These are phyloP conservation scores for Trachemys scripta DNA, from an alignment of 2,113 vertebrate genomes.

Conservation along the genomic window DNA sequence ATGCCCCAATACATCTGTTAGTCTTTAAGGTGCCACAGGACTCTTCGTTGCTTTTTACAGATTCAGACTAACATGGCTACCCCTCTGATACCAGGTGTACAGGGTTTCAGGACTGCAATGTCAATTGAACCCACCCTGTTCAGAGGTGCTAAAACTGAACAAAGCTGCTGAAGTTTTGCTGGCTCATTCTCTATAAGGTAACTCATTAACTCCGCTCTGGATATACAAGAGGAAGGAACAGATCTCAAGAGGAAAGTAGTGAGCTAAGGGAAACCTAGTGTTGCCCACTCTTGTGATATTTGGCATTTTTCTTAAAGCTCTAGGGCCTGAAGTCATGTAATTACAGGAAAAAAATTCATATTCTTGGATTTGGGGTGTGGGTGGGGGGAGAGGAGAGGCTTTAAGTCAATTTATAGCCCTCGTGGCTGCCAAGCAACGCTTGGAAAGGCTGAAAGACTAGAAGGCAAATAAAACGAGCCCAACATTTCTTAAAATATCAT, in stretches of 20 bases:
- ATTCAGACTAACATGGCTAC: too few species aligned
- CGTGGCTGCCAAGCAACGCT: slow-evolving; percentile 38
- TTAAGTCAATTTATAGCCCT: neutral
- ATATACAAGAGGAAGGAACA: neutral
- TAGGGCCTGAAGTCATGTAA: neutral
- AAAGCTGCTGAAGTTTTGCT: neutral
- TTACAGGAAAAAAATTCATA: slow-evolving; percentile 22
- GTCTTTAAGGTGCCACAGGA: too few species aligned
- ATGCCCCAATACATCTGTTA: too few species aligned
- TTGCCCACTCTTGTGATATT: neutral
- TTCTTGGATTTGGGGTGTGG: neutral
- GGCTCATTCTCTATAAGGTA: neutral
- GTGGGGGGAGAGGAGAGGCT: neutral
- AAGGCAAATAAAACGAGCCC: slow-evolving; percentile 23
- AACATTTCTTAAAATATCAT: neutral
- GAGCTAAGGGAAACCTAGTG: neutral
- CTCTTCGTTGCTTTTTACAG: too few species aligned
- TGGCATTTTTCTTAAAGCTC: neutral
- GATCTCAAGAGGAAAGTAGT: neutral
- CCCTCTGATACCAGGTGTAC: neutral
- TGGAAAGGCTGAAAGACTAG: slow-evolving; percentile 3
- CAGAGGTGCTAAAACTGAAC: neutral
- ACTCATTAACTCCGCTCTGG: neutral
- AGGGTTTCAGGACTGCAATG: neutral
- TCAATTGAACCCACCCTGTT: neutral